phyloP scores from a whole-genome alignment of 2,888 invertebrate genomes.

The Lapara coniferarum region DNA sequence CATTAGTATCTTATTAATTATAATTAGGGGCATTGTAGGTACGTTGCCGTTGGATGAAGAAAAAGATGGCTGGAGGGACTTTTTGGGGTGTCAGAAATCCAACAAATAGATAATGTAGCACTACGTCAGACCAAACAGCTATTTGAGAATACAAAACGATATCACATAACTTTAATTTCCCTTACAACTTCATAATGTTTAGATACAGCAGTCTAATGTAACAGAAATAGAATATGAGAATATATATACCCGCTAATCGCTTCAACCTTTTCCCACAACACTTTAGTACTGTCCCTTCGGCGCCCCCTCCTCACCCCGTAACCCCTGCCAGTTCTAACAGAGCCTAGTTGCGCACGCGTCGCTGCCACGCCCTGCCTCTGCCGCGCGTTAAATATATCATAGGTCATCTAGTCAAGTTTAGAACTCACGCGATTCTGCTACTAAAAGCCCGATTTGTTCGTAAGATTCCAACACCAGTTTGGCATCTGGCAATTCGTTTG shows the following conservation, averaged over 20 bases:
- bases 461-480: conserved; percentile 30
- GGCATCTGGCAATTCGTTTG: conserved; percentile 24
- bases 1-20: too few species aligned
- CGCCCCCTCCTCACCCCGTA: conserved; percentile 43
- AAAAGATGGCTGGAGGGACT: too few species aligned
- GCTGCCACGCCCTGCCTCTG: conserved; percentile 68
- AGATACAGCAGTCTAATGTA: too few species aligned
- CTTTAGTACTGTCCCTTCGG: conserved; percentile 62
- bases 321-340: conserved; percentile 38
- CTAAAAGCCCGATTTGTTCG: conserved; percentile 40
- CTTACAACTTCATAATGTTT: too few species aligned
- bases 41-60: too few species aligned
- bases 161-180: too few species aligned
- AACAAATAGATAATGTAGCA: too few species aligned
- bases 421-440: conserved; percentile 45
- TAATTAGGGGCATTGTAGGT: too few species aligned
- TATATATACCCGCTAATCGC: neutral
- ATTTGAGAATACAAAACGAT: too few species aligned
- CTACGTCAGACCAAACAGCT: too few species aligned
- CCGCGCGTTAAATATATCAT: conserved; percentile 71
- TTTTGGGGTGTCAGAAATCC: too few species aligned
- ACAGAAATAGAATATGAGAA: too few species aligned
- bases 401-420: conserved; percentile 66
- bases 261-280: conserved; percentile 25
- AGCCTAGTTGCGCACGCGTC: conserved; percentile 71